These are phyloP conservation scores for Philotrypesis tridentata DNA, from an alignment of 1,140 invertebrate species.

Conservation along the genomic window DNA sequence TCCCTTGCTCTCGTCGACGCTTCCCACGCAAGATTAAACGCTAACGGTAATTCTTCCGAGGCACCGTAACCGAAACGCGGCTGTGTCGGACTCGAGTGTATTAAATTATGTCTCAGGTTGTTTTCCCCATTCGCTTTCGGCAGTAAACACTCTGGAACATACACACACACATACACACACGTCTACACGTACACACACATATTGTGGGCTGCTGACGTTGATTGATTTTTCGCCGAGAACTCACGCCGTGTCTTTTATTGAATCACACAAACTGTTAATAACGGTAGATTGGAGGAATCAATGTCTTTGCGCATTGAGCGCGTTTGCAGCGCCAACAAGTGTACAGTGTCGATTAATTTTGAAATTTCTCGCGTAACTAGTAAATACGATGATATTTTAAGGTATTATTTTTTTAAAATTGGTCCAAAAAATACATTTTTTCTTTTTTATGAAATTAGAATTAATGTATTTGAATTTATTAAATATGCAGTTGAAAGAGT, in stretches of 20 bases:
- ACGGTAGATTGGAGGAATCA: neutral
- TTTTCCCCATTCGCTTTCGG: neutral
- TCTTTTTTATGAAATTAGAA: too few species aligned
- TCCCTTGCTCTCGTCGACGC: too few species aligned
- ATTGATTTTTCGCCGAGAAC: slow-evolving; percentile 4
- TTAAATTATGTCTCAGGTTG: slow-evolving; percentile 13
- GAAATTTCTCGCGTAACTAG: too few species aligned
- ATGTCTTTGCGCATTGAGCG: too few species aligned
- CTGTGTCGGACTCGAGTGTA: neutral
- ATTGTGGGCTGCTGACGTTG: neutral
- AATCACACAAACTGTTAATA: neutral
- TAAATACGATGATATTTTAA: too few species aligned
- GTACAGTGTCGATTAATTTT: too few species aligned
- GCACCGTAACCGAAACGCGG: neutral
- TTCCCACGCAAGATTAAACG: slow-evolving; percentile 19
- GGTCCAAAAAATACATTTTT: too few species aligned
- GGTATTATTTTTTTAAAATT: too few species aligned
- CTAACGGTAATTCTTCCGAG: slow-evolving; percentile 8
- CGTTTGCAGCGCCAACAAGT: too few species aligned
- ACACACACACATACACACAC: neutral
- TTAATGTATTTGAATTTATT: too few species aligned
- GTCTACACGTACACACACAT: neutral
- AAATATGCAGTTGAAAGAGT: too few species aligned
- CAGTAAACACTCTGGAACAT: neutral
- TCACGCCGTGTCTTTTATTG: neutral